phyloP scores from a whole-genome alignment of 2,888 invertebrate species.

The Galeopsomyia nigrocyanea region DNA sequence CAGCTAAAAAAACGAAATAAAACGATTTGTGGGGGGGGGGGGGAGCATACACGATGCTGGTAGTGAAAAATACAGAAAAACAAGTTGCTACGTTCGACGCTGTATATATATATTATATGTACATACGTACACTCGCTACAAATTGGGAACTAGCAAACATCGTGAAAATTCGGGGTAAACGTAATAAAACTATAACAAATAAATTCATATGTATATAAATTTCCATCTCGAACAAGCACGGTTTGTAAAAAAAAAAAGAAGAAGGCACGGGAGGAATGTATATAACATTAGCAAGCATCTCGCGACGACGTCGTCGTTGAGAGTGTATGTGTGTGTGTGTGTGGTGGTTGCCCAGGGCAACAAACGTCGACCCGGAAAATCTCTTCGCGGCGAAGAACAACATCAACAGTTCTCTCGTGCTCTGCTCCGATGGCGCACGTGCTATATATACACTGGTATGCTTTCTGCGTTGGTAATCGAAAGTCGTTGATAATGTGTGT shows the following conservation, averaged over 20 bases:
- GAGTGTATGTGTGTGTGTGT: too few relatives aligned
- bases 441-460: not conserved
- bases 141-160: too few relatives aligned
- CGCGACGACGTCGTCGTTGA: not conserved
- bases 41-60: not conserved
- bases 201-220: not conserved
- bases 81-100: not conserved
- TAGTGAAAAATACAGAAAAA: constrained; percentile 9
- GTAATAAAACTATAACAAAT: not conserved
- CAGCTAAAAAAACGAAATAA: constrained; percentile 13
- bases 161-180: too few relatives aligned
- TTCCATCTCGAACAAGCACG: not conserved
- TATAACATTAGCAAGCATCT: not conserved
- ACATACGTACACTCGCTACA: too few relatives aligned
- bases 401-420: constrained; percentile 7
- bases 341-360: constrained; percentile 22
- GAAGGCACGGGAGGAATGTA: not conserved
- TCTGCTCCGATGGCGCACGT: constrained; percentile 1
- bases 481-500: constrained; percentile 21
- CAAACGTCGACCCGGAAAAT: constrained; percentile 32
- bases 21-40: constrained; percentile 19
- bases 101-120: not conserved
- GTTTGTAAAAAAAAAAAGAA: not conserved
- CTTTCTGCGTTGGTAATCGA: constrained; percentile 11
- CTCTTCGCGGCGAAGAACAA: constrained; percentile 4